Evolutionary conservation across 2,797 vertebrate genomes (phyloP).

Genomic region (Muscicapa comitata): DNA sequence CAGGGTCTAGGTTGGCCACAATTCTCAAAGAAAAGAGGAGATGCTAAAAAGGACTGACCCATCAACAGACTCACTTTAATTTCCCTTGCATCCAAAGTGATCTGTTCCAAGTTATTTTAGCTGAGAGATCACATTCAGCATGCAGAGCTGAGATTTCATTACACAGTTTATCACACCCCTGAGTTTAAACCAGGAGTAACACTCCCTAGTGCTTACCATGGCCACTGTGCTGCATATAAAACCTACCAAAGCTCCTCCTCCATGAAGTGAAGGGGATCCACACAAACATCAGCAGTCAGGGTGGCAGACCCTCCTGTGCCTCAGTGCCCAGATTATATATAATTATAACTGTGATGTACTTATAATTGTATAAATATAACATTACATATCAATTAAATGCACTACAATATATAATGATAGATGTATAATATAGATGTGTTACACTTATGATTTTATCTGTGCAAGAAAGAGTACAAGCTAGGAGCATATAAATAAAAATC

Average conservation of each 20-base stretch:
- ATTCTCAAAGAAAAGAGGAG: background rate
- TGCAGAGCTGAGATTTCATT: conserved; percentile 9
- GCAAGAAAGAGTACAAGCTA: background rate
- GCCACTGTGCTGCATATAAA: conserved; percentile 3
- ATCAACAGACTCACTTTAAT: background rate
- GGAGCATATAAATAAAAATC: background rate
- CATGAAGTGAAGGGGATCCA: background rate
- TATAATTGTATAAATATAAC: background rate
- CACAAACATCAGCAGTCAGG: background rate
- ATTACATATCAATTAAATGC: background rate
- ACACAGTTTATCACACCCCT: conserved; percentile 15
- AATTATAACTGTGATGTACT: background rate
- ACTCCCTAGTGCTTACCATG: background rate
- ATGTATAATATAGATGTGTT: background rate
- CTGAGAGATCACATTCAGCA: background rate
- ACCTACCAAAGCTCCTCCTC: background rate
- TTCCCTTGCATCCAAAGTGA: background rate
- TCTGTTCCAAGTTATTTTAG: background rate
- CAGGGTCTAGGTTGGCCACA: background rate
- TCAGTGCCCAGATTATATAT: background rate
- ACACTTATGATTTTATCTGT: background rate
- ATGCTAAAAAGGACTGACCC: background rate
- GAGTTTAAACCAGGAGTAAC: conserved; percentile 46
- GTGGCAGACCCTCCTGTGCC: background rate
- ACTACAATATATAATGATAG: background rate